phyloP scores from a whole-genome alignment of 2,888 invertebrate species.

The Myopa tessellatipennis region DNA sequence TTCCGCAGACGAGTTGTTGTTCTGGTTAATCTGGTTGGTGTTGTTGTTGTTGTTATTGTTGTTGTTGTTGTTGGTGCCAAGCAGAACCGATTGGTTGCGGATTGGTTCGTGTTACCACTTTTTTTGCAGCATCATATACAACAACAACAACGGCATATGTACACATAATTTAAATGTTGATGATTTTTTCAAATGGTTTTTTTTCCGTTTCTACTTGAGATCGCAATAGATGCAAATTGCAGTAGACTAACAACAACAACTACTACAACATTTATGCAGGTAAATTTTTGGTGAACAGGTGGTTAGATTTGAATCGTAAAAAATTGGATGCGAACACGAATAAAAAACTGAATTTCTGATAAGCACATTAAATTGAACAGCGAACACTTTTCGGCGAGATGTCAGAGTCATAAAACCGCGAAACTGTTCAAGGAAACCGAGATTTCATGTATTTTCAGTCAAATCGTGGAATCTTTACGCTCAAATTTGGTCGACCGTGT shows the following conservation, averaged over 20 bases:
- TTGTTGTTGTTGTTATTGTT: background rate
- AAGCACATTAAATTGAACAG: no score
- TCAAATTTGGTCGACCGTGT: no score
- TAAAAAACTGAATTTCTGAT: no score
- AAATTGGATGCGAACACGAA: no score
- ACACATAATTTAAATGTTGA: slow-evolving; percentile 1
- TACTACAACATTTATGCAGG: no score
- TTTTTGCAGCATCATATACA: slow-evolving; percentile 6
- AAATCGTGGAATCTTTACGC: no score
- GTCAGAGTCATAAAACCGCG: no score
- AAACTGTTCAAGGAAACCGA: no score
- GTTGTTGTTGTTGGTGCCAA: slow-evolving; percentile 1
- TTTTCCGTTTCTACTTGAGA: no score
- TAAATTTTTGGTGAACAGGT: background rate
- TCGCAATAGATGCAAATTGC: background rate
- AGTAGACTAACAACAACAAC: background rate
- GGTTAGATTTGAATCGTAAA: background rate
- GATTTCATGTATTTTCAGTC: no score
- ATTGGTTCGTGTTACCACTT: slow-evolving; percentile 17
- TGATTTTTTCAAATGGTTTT: background rate
- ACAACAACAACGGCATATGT: background rate
- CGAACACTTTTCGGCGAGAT: no score
- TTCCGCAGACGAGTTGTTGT: background rate
- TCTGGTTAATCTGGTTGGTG: slow-evolving; percentile 24
- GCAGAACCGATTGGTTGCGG: slow-evolving; percentile 5